Evolutionary conservation across 2,113 vertebrate species (phyloP).

Genomic region (Tricholaema leucomelas): DNA sequence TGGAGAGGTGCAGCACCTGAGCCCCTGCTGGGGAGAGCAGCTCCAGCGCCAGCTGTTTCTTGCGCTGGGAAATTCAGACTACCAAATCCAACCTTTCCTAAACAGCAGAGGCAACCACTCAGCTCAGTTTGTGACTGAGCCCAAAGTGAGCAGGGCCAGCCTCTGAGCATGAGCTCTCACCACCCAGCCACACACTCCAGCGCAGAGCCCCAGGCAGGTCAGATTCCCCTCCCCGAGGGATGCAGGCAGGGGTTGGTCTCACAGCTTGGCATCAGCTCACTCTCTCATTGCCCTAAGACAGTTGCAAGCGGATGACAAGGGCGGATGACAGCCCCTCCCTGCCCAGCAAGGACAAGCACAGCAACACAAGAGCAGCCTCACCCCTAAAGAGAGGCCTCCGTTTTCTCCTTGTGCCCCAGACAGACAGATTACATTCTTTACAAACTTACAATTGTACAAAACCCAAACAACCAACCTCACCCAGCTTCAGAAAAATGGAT

Average conservation of each 20-base stretch:
- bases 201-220: neutral
- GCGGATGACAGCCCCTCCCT: neutral
- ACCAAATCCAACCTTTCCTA: neutral
- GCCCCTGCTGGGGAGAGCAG: neutral
- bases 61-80: neutral
- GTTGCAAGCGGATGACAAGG: neutral
- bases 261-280: constrained; percentile 21
- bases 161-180: fast-evolving
- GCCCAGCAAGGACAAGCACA: constrained; percentile 11
- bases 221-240: neutral
- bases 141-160: neutral
- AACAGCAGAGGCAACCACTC: neutral
- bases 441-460: constrained; percentile 72
- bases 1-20: constrained; percentile 1
- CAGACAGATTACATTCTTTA: constrained; percentile 75
- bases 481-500: neutral
- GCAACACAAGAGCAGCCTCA: constrained; percentile 46
- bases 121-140: neutral
- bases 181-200: neutral
- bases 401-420: constrained; percentile 55
- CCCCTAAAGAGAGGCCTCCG: neutral
- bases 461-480: neutral
- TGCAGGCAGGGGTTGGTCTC: neutral
- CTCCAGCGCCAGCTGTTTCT: neutral
- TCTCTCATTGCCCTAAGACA: neutral